Evolutionary conservation across 2,888 invertebrate species (phyloP), one percentile per base, ranked within the genome.

Genomic region (Ecdyonurus torrentis): DNA sequence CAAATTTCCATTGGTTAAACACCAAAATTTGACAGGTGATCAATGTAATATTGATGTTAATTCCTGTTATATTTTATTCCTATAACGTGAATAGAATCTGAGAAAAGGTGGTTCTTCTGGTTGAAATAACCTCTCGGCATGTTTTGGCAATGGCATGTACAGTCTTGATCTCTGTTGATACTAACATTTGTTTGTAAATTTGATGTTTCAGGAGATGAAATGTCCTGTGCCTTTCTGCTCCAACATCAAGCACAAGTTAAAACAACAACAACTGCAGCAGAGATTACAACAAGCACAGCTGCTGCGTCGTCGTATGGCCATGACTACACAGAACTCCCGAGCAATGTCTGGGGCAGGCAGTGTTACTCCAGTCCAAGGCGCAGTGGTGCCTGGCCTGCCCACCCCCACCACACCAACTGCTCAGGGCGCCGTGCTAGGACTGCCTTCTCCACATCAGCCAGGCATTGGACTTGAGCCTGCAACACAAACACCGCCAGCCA

Each of bases 141-240:
- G n/a, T n/a, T n/a, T n/a, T n/a, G n/a, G n/a, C n/a, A n/a, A n/a
- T n/a, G n/a, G n/a, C n/a, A n/a, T n/a, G n/a, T n/a, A n/a, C n/a
- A n/a, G n/a, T n/a, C n/a, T n/a, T n/a, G n/a, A n/a, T n/a, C n/a
- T n/a, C n/a, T n/a, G n/a, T n/a, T n/a, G n/a, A n/a, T n/a, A n/a
- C n/a, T n/a, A n/a, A n/a, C n/a, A n/a, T n/a, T n/a, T n/a, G n/a
- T n/a, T n/a, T n/a, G n/a, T n/a, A n/a, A n/a, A n/a, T n/a, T n/a
- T n/a, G n/a, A n/a, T n/a, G n/a, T n/a, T n/a, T n/a, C 84, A 88
- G 77, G 94, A 94, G 78, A 87, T 86, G 66, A 96, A 96, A 78
- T 98, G 97, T 78, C 90, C 91, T 65, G 98, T 99, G 74, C 98
- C 98, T 67, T 99, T 98, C 87, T 99, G 99, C 81, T 87, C 89